Conservation (phyloP, 2,888 invertebrate species). For the Tachina fera region DNA sequence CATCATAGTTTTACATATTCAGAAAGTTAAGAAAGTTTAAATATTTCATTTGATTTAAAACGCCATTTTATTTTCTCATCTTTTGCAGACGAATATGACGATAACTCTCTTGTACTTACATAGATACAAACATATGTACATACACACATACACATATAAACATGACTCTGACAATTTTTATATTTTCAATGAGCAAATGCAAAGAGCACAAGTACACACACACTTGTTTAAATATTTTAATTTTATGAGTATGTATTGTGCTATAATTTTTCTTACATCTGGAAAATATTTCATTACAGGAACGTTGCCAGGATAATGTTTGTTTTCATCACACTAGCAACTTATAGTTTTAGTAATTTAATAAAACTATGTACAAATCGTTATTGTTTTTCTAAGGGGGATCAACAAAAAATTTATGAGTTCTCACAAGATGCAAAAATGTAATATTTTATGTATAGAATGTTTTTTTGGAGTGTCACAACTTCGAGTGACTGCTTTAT, state of each 20-base stretch:
- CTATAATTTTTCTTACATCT: constrained; percentile 37
- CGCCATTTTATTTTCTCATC: constrained; percentile 63
- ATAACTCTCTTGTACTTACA: not conserved
- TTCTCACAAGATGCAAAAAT: too few relatives aligned
- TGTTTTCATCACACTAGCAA: not conserved
- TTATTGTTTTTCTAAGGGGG: too few relatives aligned
- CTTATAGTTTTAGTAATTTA: too few relatives aligned
- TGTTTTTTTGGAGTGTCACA: too few relatives aligned
- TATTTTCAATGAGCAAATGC: constrained; percentile 21
- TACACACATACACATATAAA: not conserved
- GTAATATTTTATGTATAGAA: too few relatives aligned
- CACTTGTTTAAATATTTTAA: constrained; percentile 14
- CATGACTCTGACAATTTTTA: constrained; percentile 34
- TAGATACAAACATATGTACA: not conserved
- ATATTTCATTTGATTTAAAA: constrained; percentile 63
- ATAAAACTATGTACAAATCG: too few relatives aligned
- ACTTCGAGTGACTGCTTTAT: too few relatives aligned
- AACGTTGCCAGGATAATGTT: not conserved
- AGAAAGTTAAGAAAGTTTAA: constrained; percentile 59
- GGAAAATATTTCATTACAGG: constrained; percentile 10
- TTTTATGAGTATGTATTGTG: constrained; percentile 43
- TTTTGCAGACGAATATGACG: not conserved
- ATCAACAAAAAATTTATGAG: too few relatives aligned
- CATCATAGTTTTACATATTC: constrained; percentile 7
- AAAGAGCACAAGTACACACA: not conserved